Conservation (phyloP, 2,888 invertebrate species). For the Monochamus alternatus region DNA sequence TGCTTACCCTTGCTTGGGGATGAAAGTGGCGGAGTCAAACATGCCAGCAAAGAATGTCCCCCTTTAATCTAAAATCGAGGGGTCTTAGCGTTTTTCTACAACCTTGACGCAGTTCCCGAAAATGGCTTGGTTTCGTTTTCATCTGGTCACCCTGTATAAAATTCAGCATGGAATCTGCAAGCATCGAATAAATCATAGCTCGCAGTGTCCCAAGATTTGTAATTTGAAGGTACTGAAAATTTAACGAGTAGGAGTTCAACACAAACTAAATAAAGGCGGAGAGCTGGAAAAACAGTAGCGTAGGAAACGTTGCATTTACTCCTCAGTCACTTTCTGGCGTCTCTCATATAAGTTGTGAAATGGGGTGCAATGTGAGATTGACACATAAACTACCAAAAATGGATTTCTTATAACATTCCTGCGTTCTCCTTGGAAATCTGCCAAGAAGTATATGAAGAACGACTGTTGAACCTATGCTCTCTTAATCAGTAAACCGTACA, state of each 20-base stretch:
- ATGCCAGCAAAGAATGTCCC: no score
- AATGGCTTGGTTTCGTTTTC: no score
- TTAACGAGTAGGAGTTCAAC: neutral
- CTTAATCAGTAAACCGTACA: neutral
- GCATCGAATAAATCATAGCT: no score
- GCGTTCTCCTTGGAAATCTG: neutral
- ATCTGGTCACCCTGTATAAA: no score
- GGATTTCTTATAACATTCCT: neutral
- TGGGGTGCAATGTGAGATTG: neutral
- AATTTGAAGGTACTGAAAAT: neutral
- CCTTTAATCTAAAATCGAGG: no score
- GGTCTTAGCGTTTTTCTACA: no score
- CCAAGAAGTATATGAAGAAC: neutral
- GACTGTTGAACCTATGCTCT: neutral
- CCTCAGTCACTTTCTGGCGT: constrained; percentile 4
- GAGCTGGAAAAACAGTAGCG: neutral
- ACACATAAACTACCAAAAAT: constrained; percentile 6
- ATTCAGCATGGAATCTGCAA: no score
- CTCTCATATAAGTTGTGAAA: neutral
- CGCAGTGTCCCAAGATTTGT: no score
- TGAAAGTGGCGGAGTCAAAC: no score
- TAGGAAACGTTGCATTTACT: neutral
- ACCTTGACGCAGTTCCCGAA: no score
- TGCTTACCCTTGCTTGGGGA: no score
- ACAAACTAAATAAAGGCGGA: neutral